Base-by-base conservation (phyloP, 1,140 invertebrate species). In the Drosophila albomicans region DNA sequence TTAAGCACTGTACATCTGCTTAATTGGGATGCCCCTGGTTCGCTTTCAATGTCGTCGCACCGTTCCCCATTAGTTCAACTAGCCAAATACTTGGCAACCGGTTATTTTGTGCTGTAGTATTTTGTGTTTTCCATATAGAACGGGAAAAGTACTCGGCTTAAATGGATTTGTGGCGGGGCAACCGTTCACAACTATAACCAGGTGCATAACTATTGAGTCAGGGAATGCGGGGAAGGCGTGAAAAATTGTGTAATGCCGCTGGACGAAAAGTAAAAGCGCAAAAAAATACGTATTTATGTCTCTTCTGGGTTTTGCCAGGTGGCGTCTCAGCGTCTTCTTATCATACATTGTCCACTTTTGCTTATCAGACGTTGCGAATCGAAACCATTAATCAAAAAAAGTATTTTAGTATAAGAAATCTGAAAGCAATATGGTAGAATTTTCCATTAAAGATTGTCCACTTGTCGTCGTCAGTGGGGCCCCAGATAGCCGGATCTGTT, bases 31-130 rank as follows among this genome's bases (percentile, higher is more conserved):
- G 78, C 69, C 70, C 70, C 70, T 79, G 69, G 41, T 1, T 2
- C 10, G 57, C 30, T 65, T 58, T 65, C 41, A 72, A 54, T 59
- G 49, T 13, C 62, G 35, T 10, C 30, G 7, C 28, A 41, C 35
- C 32, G 28, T 30, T 59, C 43, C 32, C 68, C 71, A 80, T 80
- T 79, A 79, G 77, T 74, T 73, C 76, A 74, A 63, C 38, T 78
- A 79, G 64, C 71, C 62, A 64, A 64, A 64, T 57, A 64, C 35
- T 54, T 8, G 7, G 3, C 16, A 80, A 80, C 78, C 78, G 71
- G 65, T 71, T 54, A 54, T 54, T 54, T 54, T 16, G 7, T 51
- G 35, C 7, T 38, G 35, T 52, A 25, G 16, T 16, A 3, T 70
- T 63, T 30, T 71, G 13, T 38, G 35, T 20, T 57, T 43, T n/a